Base-by-base conservation (phyloP, 1,140 invertebrate genomes). In the Drosophila orena region DNA sequence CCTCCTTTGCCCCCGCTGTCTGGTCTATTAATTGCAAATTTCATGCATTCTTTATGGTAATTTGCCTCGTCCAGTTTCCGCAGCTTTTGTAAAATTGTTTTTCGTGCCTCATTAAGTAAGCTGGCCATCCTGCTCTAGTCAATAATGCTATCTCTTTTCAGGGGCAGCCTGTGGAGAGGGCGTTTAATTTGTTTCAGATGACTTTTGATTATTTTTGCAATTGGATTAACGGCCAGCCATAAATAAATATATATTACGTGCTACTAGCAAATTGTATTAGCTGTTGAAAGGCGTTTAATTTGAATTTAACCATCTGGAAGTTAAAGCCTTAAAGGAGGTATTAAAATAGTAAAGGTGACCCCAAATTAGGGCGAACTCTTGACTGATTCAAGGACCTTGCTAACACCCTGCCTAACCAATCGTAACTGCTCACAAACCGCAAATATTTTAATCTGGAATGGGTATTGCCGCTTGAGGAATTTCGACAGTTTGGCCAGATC, bases 21-120 rank as follows among this genome's bases (percentile, higher is more conserved):
- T 42, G 54, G n/a, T 79, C 64, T 64, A 76, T 77, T 85, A 66
- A 84, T 72, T 84, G 61, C 17, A 58, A 66, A 64, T 68, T 79
- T 64, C 49, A 81, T 73, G 79, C 58, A 85, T 84, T 84, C 72
- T 80, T 79, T 84, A 72, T 79, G 81, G 50, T 85, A 84, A 85
- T 86, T 86, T 69, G 34, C 37, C 54, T 62, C 62, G 73, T 57
- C 61, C 75, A 47, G 34, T 44, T 49, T 37, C 64, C 65, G 46
- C 70, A 79, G 60, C 47, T 66, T 65, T 81, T 85, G 75, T 81
- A 60, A 85, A 85, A 86, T 86, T 86, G 78, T 60, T 77, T 69
- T 86, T 81, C 64, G 68, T 77, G 81, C 68, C 77, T 85, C 77
- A 80, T 85, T 71, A 85, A 80, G 30, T 40, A 43, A 17, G 42